Percentiles rank a stretch among this genome's conserved stretches.
Evolutionary conservation across 2,888 invertebrate species (phyloP).

Genomic region (Lapara coniferarum): DNA sequence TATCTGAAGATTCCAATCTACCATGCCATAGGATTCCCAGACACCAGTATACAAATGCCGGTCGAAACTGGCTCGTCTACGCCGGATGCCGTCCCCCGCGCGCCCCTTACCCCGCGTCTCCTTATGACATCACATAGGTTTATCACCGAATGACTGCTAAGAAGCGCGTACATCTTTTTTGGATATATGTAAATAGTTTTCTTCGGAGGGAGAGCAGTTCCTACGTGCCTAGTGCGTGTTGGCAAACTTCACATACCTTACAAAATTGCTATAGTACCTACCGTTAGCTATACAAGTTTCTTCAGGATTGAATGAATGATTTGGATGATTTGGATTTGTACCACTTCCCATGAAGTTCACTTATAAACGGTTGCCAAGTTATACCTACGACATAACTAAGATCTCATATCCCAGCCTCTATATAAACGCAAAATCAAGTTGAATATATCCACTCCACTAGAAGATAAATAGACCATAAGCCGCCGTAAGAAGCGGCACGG

Average conservation of each 20-base stretch:
- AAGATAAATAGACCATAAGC: slow-evolving; percentile 5
- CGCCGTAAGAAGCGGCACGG: slow-evolving; percentile 18
- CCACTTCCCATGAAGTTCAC: no score
- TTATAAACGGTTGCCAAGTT: background rate
- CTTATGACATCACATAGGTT: background rate
- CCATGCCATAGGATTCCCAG: no score
- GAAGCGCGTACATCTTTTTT: no score
- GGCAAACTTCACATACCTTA: no score
- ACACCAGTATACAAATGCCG: background rate
- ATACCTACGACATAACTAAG: background rate
- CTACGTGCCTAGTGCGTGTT: no score
- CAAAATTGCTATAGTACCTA: no score
- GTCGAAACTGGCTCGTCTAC: slow-evolving; percentile 9
- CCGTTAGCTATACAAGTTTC: no score
- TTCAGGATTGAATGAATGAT: no score
- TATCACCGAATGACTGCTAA: background rate
- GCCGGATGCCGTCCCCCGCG: background rate
- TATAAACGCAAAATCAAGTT: background rate
- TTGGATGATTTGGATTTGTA: no score
- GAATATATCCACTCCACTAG: background rate
- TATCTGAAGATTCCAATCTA: no score
- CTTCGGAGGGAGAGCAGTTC: no score
- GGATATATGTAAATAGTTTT: no score
- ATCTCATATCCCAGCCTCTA: background rate
- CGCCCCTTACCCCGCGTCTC: background rate